Conservation (phyloP, 2,888 invertebrate species). For the Rhabditoides inermis region DNA sequence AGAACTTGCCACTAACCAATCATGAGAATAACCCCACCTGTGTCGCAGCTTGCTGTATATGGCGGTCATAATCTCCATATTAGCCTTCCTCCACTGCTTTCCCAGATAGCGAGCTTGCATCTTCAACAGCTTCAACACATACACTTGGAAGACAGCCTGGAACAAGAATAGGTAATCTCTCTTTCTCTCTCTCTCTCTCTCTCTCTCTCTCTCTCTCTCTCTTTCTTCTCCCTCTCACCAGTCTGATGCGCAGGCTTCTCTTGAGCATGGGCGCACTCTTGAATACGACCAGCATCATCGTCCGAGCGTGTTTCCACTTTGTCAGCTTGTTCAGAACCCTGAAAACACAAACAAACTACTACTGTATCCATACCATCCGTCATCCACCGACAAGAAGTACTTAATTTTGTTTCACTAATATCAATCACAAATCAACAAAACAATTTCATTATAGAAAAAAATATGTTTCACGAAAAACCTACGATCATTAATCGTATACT, state of each 20-base stretch:
- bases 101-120: constrained; percentile 99
- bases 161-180: constrained; percentile 2
- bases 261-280: constrained; percentile 97
- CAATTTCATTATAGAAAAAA: no score
- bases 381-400: no score
- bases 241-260: constrained; percentile 72
- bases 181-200: no score
- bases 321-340: constrained; percentile 93
- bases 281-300: constrained; percentile 87
- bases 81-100: constrained; percentile 94
- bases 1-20: background rate
- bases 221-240: constrained; percentile 56
- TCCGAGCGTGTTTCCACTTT: constrained; percentile 97
- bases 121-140: constrained; percentile 90
- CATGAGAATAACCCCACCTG: constrained; percentile 42
- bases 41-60: constrained; percentile 81
- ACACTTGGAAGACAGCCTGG: constrained; percentile 76
- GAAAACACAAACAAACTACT: no score
- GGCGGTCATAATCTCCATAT: constrained; percentile 98
- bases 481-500: no score
- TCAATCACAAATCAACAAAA: no score
- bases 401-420: no score
- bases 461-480: no score
- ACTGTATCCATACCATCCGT: no score
- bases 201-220: no score